phyloP scores from a whole-genome alignment of 2,113 vertebrate genomes.

The Neopipo cinnamomea region DNA sequence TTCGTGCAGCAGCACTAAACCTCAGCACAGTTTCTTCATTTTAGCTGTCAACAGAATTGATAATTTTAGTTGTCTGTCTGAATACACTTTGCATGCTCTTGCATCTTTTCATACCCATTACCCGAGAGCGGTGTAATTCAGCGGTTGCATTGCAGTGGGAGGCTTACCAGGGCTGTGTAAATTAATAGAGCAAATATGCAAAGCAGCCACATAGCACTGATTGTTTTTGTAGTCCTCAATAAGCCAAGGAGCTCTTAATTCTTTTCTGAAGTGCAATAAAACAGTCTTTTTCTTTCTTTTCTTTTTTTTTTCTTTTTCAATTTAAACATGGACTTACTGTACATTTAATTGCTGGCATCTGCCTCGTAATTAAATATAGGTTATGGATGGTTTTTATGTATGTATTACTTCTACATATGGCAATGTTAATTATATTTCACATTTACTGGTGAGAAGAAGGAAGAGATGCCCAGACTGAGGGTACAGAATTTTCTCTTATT shows the following conservation, averaged over 20 bases:
- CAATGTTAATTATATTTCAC: slow-evolving; percentile 35
- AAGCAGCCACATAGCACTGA: slow-evolving; percentile 58
- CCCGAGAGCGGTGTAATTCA: slow-evolving; percentile 58
- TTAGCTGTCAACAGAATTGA: slow-evolving; percentile 50
- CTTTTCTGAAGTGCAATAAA: slow-evolving; percentile 54
- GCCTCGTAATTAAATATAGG: slow-evolving; percentile 52
- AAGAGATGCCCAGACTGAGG: not conserved
- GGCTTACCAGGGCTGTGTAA: slow-evolving; percentile 48
- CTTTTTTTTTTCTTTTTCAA: slow-evolving; percentile 38
- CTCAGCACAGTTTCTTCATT: slow-evolving; percentile 36
- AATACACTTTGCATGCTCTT: slow-evolving; percentile 19
- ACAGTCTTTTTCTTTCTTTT: not conserved
- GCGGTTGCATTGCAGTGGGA: slow-evolving; percentile 21
- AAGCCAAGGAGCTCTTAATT: slow-evolving; percentile 69
- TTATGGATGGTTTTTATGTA: slow-evolving; percentile 8
- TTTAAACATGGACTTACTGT: slow-evolving; percentile 48
- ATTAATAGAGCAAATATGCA: slow-evolving; percentile 71
- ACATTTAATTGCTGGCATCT: slow-evolving; percentile 11
- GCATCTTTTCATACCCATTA: slow-evolving; percentile 42
- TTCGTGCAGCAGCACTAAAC: not conserved
- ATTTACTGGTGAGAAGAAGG: not conserved
- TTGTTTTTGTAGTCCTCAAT: slow-evolving; percentile 68
- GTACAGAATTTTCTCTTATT: not conserved
- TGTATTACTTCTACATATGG: slow-evolving; percentile 45
- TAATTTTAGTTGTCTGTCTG: slow-evolving; percentile 63